A percentile compares a stretch with the other conserved stretches of the same genome.
Conservation (phyloP, 2,113 vertebrate genomes). For the Centrocercus urophasianus region DNA sequence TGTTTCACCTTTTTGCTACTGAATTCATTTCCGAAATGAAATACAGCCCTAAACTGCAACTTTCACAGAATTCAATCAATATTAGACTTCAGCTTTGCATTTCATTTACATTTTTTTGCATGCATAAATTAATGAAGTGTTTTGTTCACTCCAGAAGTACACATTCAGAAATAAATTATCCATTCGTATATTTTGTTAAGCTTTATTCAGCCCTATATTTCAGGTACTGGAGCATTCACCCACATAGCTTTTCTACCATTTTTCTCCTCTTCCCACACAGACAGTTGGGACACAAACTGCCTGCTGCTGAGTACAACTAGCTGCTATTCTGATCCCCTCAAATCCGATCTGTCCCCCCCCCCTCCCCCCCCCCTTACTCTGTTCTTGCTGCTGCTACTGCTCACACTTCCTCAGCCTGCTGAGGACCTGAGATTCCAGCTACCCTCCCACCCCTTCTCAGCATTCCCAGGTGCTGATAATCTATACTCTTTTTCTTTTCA, state of each 20-base stretch:
- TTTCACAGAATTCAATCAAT: not conserved
- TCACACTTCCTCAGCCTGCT: not conserved
- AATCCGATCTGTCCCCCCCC: not conserved
- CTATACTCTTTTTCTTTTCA: not conserved
- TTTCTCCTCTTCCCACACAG: not conserved
- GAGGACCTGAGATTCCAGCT: not conserved
- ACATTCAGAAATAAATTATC: not conserved
- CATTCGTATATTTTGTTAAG: not conserved
- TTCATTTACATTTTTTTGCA: not conserved
- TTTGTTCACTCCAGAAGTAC: not conserved
- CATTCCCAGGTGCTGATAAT: slow-evolving; percentile 28
- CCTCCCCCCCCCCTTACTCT: not conserved
- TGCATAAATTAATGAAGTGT: not conserved
- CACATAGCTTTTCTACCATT: not conserved
- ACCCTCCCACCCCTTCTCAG: not conserved
- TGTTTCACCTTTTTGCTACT: not conserved
- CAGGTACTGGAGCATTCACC: not conserved
- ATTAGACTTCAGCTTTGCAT: not conserved
- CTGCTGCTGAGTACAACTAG: not conserved
- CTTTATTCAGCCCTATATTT: not conserved
- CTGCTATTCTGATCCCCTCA: not conserved
- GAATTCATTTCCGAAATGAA: not conserved
- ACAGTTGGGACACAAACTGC: not conserved
- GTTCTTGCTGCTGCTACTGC: not conserved
- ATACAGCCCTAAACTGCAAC: not conserved